Base-by-base conservation (phyloP, 2,797 vertebrate genomes). In the Syngnathus rostellatus region DNA sequence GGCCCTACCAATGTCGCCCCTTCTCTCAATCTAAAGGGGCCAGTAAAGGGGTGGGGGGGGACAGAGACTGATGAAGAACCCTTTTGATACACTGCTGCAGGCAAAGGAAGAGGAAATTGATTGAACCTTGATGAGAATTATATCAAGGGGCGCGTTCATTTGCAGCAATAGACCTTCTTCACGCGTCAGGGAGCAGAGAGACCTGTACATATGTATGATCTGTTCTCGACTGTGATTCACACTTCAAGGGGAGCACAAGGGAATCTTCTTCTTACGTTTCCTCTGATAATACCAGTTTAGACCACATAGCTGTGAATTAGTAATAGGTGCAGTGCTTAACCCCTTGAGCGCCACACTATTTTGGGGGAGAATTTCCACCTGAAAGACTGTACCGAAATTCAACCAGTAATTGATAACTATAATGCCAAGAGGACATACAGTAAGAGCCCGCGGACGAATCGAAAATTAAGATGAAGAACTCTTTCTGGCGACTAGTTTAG, bases 41-140 rank as follows among this genome's bases (percentile, higher is more conserved):
- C 50, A 54, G 50, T 40, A 53, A 70, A 74, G 68, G 68, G 58
- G 72, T 53, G 73, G 75, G 68, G 23, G 70, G 58, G 70, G 58
- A 73, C 53, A 67, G 69, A 83, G 66, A 69, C 53, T 79, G 80
- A 85, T 86, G 81, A 86, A 85, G 76, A 85, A 77, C 58, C 72
- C 70, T 78, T 88, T 86, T 87, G 83, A 88, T 84, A 82, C 74
- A 78, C 64, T 51, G 85, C 88, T 86, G 71, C 81, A 85, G 88
- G 86, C 86, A 75, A 83, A 83, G 79, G 82, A 83, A 81, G 77
- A 72, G 75, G 68, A 83, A 77, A 85, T 77, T 84, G 82, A 85
- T 84, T 85, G 83, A 84, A 84, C 86, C 82, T 82, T 86, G 84
- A 89, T 89, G 85, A 86, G 83, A 83, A 84, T 81, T 78, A 85